Conservation (phyloP, 1,140 invertebrate genomes). For the Ruditapes philippinarum region DNA sequence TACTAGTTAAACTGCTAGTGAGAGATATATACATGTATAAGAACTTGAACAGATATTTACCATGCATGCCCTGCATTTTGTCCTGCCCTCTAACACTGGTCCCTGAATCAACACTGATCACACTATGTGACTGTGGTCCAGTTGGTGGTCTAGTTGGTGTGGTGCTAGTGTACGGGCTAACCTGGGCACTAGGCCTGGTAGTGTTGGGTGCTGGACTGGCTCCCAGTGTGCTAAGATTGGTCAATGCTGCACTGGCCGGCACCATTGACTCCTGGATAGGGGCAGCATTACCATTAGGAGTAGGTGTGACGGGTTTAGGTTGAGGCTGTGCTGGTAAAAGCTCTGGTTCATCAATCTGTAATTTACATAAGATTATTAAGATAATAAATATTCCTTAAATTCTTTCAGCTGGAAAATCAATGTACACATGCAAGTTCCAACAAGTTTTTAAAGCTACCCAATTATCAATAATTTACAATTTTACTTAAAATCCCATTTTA, state of each 20-base stretch:
- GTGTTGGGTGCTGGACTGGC: constrained; percentile 36
- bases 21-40: too few species aligned
- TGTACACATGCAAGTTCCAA: too few species aligned
- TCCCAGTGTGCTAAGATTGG: constrained; percentile 60
- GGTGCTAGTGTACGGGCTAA: constrained; percentile 66
- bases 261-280: not conserved
- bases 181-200: constrained; percentile 77
- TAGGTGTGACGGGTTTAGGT: not conserved
- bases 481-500: too few species aligned
- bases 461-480: too few species aligned
- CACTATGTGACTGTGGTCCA: constrained; percentile 65
- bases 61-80: constrained; percentile 15
- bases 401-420: too few species aligned
- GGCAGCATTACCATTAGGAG: constrained; percentile 41
- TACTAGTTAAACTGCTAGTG: too few species aligned
- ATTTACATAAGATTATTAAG: constrained; percentile 52
- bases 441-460: too few species aligned
- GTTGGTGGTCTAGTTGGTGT: constrained; percentile 54
- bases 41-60: too few species aligned
- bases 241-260: not conserved
- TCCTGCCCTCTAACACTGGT: constrained; percentile 71
- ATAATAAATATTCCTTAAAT: too few species aligned
- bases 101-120: constrained; percentile 80
- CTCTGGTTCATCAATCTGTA: constrained; percentile 77
- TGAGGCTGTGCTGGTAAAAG: not conserved